Evolutionary conservation across 2,888 invertebrate species (phyloP).

Genomic region (Drosophila testacea): DNA sequence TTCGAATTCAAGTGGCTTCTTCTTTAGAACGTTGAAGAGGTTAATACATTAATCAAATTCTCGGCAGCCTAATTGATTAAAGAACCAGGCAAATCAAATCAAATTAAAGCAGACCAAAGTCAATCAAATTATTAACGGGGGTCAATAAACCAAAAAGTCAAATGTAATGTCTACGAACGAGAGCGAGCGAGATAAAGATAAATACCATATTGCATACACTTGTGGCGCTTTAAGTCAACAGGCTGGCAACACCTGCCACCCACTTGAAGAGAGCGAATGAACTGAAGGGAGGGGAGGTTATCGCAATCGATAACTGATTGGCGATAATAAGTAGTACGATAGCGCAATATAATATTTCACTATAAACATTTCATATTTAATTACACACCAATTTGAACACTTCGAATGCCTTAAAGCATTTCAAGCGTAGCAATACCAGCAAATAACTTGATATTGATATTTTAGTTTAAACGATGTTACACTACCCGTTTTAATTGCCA

Average conservation of each 20-base stretch:
- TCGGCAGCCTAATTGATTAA: slow-evolving; percentile 67
- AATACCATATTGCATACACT: slow-evolving; percentile 15
- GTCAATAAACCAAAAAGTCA: slow-evolving; percentile 65
- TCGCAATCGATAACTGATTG: slow-evolving; percentile 47
- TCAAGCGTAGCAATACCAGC: slow-evolving; percentile 34
- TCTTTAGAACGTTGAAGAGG: slow-evolving; percentile 7
- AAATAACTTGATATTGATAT: slow-evolving; percentile 30
- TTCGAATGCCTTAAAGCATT: slow-evolving; percentile 28
- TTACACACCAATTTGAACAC: slow-evolving; percentile 20
- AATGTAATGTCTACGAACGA: slow-evolving; percentile 42
- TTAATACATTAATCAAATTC: slow-evolving; percentile 69
- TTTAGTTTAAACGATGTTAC: slow-evolving; percentile 23
- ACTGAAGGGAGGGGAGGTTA: not conserved
- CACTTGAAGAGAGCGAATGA: slow-evolving; percentile 7
- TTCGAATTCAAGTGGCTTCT: slow-evolving; percentile 37
- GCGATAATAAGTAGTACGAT: slow-evolving; percentile 34
- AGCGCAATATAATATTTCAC: slow-evolving; percentile 28
- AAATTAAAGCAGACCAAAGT: slow-evolving; percentile 37
- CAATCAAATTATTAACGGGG: slow-evolving; percentile 35
- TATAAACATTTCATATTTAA: slow-evolving; percentile 41
- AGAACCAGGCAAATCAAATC: slow-evolving; percentile 45
- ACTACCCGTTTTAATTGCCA: slow-evolving; percentile 14
- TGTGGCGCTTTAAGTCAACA: slow-evolving; percentile 13
- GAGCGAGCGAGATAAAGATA: slow-evolving; percentile 26
- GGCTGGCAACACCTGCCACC: slow-evolving; percentile 21